phyloP scores from a whole-genome alignment of 37 sponge, comb jelly and placozoan species.

The Chondrilla cf. caribensis region DNA sequence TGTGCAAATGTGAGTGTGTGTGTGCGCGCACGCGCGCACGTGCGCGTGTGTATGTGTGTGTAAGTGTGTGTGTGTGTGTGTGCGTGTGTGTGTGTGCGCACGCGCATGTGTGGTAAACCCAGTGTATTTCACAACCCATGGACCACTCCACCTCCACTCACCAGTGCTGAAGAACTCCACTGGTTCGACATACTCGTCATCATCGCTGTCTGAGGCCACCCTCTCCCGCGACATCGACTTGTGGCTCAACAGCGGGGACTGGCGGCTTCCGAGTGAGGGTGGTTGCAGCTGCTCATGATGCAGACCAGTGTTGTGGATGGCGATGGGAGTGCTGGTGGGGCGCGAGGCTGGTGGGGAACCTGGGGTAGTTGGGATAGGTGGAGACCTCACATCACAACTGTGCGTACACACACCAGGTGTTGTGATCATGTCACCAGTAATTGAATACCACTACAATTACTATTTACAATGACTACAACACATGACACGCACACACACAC shows the following conservation, averaged over 20 bases:
- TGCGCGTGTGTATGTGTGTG: constrained; percentile 9
- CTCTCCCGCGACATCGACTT: too few relatives aligned
- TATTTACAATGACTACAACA: too few relatives aligned
- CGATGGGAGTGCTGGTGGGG: too few relatives aligned
- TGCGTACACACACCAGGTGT: too few relatives aligned
- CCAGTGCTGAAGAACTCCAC: background rate
- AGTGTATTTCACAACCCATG: background rate
- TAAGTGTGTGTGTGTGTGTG: constrained; percentile 1
- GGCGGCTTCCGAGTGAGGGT: background rate
- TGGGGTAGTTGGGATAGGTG: too few relatives aligned
- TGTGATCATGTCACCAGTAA: too few relatives aligned
- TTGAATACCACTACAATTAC: too few relatives aligned
- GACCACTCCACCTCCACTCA: too few relatives aligned
- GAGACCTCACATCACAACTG: too few relatives aligned
- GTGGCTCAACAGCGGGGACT: too few relatives aligned
- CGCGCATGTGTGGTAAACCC: background rate
- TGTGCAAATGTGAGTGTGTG: constrained; percentile 5
- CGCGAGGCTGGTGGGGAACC: too few relatives aligned
- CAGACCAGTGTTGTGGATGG: too few relatives aligned
- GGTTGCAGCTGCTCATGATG: background rate
- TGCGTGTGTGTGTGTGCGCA: background rate
- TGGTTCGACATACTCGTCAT: constrained; percentile 21
- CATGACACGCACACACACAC: background rate
- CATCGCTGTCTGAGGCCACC: background rate
- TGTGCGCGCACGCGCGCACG: background rate